A percentile compares a stretch with the other conserved stretches of the same genome.
These are phyloP conservation scores for Pocillopora grandis DNA, from an alignment of 92 coral and sea anemone genomes.

Conservation along the genomic window DNA sequence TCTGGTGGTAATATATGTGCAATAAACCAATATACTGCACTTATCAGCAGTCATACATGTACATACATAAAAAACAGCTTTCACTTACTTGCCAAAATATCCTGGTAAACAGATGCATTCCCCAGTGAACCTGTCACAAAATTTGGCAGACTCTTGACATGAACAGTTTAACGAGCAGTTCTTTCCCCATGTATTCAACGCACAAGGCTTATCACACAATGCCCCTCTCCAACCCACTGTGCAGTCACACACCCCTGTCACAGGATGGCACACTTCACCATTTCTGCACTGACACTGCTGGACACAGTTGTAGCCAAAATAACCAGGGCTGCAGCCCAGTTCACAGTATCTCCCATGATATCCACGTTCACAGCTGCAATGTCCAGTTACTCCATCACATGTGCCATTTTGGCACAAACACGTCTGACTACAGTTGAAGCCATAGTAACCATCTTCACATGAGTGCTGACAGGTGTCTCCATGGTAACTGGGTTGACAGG, in stretches of 20 bases:
- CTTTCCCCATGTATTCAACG: conserved; percentile 78
- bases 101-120: conserved; percentile 82
- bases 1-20: neutral
- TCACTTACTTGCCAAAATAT: conserved; percentile 68
- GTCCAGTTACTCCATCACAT: conserved; percentile 79
- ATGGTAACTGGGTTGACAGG: conserved; percentile 77
- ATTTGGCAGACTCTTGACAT: conserved; percentile 70
- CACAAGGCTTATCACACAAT: conserved; percentile 84
- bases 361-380: conserved; percentile 80
- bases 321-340: conserved; percentile 66
- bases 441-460: conserved; percentile 84
- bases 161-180: conserved; percentile 68
- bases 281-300: conserved; percentile 88
- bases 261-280: conserved; percentile 67
- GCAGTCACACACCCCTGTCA: conserved; percentile 83
- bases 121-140: conserved; percentile 82
- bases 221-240: conserved; percentile 84
- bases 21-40: neutral
- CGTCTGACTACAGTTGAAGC: conserved; percentile 68
- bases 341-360: conserved; percentile 74
- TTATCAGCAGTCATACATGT: neutral
- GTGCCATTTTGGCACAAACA: conserved; percentile 81
- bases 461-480: conserved; percentile 85
- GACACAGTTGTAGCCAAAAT: conserved; percentile 84
- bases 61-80: neutral